Evolutionary conservation across 2,888 invertebrate genomes (phyloP).

Genomic region (Tetragonula carbonaria): DNA sequence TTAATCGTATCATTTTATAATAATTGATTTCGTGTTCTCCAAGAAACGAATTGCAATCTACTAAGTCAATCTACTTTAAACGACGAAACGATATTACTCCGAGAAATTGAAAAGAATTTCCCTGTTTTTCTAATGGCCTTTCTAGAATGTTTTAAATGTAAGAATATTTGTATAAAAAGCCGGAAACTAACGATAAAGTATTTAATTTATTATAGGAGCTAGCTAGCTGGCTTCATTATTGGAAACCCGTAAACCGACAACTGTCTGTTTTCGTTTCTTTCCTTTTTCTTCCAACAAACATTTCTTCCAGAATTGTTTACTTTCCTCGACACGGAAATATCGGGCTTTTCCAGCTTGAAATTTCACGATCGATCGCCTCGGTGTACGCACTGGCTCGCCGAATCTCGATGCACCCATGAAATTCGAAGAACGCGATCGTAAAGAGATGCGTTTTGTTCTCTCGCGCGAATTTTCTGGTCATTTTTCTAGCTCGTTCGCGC

Average conservation of each 20-base stretch:
- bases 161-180: no score
- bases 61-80: no score
- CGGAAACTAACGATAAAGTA: no score
- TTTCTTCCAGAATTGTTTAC: neutral
- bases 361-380: slow-evolving; percentile 6
- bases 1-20: no score
- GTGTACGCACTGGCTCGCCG: neutral
- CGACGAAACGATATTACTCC: no score
- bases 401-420: neutral
- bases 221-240: neutral
- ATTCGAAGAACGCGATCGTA: slow-evolving; percentile 17
- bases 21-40: no score
- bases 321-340: neutral
- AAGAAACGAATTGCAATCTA: no score
- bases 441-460: neutral
- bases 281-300: no score
- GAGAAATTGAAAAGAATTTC: no score
- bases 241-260: neutral
- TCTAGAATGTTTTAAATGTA: no score
- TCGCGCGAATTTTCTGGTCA: neutral
- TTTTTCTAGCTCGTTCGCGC: slow-evolving; percentile 17
- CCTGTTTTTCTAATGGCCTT: no score
- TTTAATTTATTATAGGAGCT: neutral
- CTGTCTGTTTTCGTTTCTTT: neutral
- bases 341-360: neutral